phyloP scores from a whole-genome alignment of 2,797 vertebrate species.

The Halcyon chelicuti region DNA sequence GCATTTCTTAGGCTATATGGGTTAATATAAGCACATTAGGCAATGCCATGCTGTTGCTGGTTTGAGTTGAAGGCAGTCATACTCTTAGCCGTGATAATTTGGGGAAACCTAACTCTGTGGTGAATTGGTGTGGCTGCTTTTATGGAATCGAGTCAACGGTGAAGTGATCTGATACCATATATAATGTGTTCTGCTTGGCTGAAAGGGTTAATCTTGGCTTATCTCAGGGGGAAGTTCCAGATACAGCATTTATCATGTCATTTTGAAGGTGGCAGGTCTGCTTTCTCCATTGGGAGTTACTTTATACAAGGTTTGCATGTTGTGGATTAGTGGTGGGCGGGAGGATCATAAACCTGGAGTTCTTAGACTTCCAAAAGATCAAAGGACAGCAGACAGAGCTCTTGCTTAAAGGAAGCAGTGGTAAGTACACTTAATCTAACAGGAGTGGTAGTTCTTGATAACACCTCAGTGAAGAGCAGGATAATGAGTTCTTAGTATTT shows the following conservation, averaged over 20 bases:
- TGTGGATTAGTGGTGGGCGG: conserved; percentile 4
- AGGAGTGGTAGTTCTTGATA: not conserved
- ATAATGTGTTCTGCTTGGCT: not conserved
- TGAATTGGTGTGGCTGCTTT: not conserved
- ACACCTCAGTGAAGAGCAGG: not conserved
- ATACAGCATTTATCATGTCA: not conserved
- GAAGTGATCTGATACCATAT: not conserved
- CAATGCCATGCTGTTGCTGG: not conserved
- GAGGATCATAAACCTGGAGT: not conserved
- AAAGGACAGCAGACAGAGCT: not conserved
- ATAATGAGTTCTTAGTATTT: not conserved
- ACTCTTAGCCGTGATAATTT: not conserved
- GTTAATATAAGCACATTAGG: not conserved
- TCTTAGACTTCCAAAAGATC: not conserved
- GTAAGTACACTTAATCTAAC: not conserved
- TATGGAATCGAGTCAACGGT: not conserved
- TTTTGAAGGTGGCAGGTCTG: not conserved
- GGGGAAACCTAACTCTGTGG: not conserved
- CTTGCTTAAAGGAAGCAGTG: not conserved
- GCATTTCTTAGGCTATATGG: not conserved
- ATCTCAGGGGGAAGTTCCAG: not conserved
- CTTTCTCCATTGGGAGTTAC: not conserved
- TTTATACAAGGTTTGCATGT: conserved; percentile 31
- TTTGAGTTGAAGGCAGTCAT: not conserved
- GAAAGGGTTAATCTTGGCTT: not conserved